Evolutionary conservation across 2,888 invertebrate species (phyloP), one percentile per base, ranked within the genome.

Genomic region (Cyclophora punctaria): DNA sequence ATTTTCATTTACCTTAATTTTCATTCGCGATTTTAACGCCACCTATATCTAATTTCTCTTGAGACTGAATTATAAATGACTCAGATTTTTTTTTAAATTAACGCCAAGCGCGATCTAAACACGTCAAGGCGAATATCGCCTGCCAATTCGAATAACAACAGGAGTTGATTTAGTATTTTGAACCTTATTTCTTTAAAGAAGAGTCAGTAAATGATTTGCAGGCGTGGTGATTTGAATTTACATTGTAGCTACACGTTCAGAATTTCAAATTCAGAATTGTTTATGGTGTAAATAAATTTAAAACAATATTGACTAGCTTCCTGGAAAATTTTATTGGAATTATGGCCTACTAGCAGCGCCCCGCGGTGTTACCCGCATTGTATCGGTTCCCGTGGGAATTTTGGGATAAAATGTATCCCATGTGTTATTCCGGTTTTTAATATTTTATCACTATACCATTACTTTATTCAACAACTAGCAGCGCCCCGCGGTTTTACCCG

Each of bases 261-360:
- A 56, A 56, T 56, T 41, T 47, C 34, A 51, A 51, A 51, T 52
- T 20, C 20, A 20, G 37, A 37, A 37, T 51, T 51, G 40, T 40
- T 20, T 40, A n/a, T 33, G 40, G 34, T 47, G 41, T n/a, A 47
- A 7, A 4, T 43, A 43, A 34, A n/a, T 44, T 5, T 20, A 44
- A 20, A 7, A 44, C 7, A 44, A 44, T 33, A 44, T 44, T 20
- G 20, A 20, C 20, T 20, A 20, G 20, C 20, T 20, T 20, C 20
- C 20, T 20, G 20, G 20, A 20, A 20, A 20, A 20, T 20, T 20
- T 20, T 20, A 20, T 20, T 20, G 1, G 20, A 20, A 20, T 20
- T 20, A 20, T 20, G 2, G 20, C 1, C 20, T 20, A 20, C 20
- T 20, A 20, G 20, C 20, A 20, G 1, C 1, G 20, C 20, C 20